A percentile compares a stretch with the other conserved stretches of the same genome.
phyloP scores from a whole-genome alignment of 2,113 vertebrate species.

The Bubo scandiacus region DNA sequence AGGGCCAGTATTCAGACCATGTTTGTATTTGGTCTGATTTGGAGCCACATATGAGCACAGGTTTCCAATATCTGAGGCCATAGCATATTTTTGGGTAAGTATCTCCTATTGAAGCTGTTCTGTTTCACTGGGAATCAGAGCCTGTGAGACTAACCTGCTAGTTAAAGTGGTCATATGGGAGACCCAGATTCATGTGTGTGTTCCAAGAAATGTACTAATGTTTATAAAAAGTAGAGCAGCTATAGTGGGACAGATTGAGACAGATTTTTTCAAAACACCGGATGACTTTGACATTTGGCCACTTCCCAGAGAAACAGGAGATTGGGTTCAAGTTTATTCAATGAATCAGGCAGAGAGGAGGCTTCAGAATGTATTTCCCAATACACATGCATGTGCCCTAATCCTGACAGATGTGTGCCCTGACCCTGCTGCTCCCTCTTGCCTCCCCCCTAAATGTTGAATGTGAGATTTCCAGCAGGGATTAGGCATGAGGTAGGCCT shows the following conservation, averaged over 20 bases:
- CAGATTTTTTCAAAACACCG: background rate
- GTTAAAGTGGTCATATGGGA: background rate
- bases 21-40: background rate
- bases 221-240: background rate
- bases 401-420: constrained; percentile 1
- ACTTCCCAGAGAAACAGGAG: background rate
- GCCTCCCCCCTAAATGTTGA: background rate
- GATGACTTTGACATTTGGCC: constrained; percentile 22
- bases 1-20: background rate
- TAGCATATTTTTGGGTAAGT: background rate
- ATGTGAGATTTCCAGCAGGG: background rate
- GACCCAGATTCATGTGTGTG: background rate
- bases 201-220: background rate
- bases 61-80: background rate
- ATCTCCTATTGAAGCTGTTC: background rate
- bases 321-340: constrained; percentile 4
- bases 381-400: background rate
- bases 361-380: background rate
- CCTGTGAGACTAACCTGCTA: background rate
- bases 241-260: background rate
- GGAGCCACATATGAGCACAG: background rate
- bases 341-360: background rate
- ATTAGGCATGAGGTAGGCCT: background rate
- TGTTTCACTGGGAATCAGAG: background rate
- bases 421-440: background rate